Percentiles rank a stretch among this genome's conserved stretches.
Evolutionary conservation across 2,797 vertebrate species (phyloP).

Genomic region (Clarias pachynema): DNA sequence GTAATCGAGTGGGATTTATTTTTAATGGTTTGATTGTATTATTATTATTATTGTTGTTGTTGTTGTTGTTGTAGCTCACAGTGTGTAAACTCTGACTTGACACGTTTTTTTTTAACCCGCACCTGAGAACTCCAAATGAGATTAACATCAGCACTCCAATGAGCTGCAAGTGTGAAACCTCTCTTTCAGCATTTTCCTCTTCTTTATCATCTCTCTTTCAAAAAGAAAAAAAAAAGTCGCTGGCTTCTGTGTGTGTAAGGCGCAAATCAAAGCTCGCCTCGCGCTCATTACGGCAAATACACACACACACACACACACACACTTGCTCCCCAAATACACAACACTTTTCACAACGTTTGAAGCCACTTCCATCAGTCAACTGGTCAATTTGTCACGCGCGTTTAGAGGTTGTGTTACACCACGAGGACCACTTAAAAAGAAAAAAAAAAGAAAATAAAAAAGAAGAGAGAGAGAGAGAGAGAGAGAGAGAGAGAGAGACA

Average conservation of each 20-base stretch:
- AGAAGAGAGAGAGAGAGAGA: neutral
- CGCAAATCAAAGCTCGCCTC: constrained; percentile 56
- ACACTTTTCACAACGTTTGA: neutral
- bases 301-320: constrained; percentile 41
- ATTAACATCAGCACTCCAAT: neutral
- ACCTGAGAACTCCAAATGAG: constrained; percentile 3
- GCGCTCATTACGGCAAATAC: constrained; percentile 64
- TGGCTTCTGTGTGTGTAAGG: constrained; percentile 51
- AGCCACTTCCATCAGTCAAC: constrained; percentile 53
- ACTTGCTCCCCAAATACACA: too few species aligned
- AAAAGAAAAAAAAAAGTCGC: neutral
- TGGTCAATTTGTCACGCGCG: constrained; percentile 60
- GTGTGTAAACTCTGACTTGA: neutral
- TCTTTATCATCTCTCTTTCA: neutral
- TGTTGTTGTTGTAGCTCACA: neutral
- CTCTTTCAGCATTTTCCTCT: neutral
- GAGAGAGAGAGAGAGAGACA: too few species aligned
- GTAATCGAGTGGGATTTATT: neutral
- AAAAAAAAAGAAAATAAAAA: neutral
- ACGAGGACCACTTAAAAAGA: neutral
- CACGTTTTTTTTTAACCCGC: neutral
- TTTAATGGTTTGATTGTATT: neutral
- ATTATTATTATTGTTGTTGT: neutral
- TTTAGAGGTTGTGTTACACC: constrained; percentile 5
- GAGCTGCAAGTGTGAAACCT: neutral